These are phyloP conservation scores for Ashinkailepas kermadecensis DNA, from an alignment of 2,888 invertebrate species.

Conservation along the genomic window DNA sequence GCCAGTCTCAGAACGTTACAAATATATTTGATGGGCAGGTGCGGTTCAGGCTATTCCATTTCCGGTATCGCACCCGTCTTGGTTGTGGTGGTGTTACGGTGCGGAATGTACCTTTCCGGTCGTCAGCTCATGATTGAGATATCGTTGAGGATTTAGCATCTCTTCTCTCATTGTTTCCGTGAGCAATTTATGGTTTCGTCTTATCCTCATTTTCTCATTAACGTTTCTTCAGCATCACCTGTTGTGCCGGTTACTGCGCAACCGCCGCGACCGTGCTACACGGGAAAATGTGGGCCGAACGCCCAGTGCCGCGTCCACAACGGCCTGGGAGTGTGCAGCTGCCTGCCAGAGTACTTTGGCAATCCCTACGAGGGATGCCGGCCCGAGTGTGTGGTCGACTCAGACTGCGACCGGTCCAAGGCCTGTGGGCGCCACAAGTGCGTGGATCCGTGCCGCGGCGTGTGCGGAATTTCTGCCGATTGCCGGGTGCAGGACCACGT, in stretches of 20 bases:
- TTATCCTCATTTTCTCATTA: background rate
- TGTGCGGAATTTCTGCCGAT: slow-evolving; percentile 64
- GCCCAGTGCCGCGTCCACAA: slow-evolving; percentile 66
- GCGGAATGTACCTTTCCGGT: too few relatives aligned
- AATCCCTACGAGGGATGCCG: slow-evolving; percentile 53
- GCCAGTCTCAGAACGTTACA: too few relatives aligned
- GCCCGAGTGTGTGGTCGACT: slow-evolving; percentile 66
- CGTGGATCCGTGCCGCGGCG: slow-evolving; percentile 62
- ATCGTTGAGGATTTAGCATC: too few relatives aligned
- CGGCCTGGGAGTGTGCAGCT: slow-evolving; percentile 68
- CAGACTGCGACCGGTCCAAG: slow-evolving; percentile 60
- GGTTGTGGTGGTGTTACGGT: too few relatives aligned
- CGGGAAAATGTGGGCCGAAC: slow-evolving; percentile 57
- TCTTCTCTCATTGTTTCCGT: too few relatives aligned
- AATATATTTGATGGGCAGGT: too few relatives aligned
- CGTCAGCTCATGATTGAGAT: too few relatives aligned
- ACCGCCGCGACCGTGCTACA: slow-evolving; percentile 35
- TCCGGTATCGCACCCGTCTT: too few relatives aligned
- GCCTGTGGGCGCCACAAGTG: slow-evolving; percentile 68
- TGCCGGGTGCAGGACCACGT: slow-evolving; percentile 67
- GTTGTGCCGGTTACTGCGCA: background rate
- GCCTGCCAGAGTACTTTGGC: slow-evolving; percentile 46
- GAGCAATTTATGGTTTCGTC: too few relatives aligned
- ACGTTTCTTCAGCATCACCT: background rate
- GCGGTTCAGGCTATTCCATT: too few relatives aligned